phyloP scores from a whole-genome alignment of 2,797 vertebrate genomes.

The Siniperca obscura region DNA sequence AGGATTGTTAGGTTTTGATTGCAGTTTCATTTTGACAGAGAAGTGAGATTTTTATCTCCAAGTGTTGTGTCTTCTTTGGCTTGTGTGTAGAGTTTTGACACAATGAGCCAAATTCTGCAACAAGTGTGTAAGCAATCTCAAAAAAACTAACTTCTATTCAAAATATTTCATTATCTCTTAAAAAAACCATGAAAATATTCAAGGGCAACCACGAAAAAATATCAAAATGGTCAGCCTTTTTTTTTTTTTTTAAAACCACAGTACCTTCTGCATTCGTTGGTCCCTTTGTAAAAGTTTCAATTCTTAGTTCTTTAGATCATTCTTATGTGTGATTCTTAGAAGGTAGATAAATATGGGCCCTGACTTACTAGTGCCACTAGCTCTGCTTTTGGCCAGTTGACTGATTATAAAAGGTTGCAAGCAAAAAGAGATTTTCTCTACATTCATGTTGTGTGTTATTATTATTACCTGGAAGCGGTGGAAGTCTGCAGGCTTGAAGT shows the following conservation, averaged over 20 bases:
- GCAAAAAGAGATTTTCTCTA: neutral
- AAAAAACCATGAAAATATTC: conserved; percentile 1
- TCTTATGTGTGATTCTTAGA: neutral
- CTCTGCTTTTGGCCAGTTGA: neutral
- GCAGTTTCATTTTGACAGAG: too few species aligned
- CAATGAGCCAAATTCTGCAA: too few species aligned
- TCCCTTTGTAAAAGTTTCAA: neutral
- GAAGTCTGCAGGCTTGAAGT: conserved; percentile 98
- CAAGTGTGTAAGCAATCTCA: too few species aligned
- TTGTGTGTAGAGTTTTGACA: too few species aligned
- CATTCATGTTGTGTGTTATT: neutral
- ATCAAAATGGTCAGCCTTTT: neutral
- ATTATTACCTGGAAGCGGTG: conserved; percentile 93
- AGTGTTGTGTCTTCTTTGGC: too few species aligned
- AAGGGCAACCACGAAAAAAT: neutral
- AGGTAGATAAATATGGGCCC: neutral
- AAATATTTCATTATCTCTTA: neutral
- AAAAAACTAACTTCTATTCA: neutral
- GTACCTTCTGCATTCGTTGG: neutral
- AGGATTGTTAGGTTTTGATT: too few species aligned
- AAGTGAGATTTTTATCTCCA: too few species aligned
- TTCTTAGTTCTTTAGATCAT: neutral
- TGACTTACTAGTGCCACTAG: neutral
- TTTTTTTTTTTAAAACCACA: neutral
- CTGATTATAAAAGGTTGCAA: neutral